Conservation (phyloP, 2,797 vertebrate species). For the Peromyscus nudipes region DNA sequence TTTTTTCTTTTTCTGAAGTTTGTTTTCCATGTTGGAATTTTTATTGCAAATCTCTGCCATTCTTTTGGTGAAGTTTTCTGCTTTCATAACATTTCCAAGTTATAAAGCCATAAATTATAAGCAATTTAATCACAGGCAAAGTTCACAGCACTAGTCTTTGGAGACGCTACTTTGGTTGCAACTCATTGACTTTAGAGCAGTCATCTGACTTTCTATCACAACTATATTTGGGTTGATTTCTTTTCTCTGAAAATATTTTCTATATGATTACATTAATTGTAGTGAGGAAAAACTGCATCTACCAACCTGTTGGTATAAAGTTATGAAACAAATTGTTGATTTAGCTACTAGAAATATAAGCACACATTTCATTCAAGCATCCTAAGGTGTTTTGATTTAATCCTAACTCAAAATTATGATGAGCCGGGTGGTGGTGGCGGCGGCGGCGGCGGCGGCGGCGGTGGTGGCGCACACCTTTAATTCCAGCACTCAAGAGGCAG, state of each 20-base stretch:
- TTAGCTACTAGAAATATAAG: background rate
- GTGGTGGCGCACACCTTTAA: too few relatives aligned
- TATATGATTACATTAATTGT: background rate
- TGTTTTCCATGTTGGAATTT: conserved; percentile 22
- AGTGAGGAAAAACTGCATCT: background rate
- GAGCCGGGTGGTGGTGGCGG: too few relatives aligned
- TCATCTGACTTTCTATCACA: background rate
- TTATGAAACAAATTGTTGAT: background rate
- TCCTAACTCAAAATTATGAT: background rate
- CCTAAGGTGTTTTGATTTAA: background rate
- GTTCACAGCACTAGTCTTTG: background rate
- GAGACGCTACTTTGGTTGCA: background rate
- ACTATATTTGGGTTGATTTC: background rate
- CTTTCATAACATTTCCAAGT: background rate
- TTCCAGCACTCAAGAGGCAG: too few relatives aligned
- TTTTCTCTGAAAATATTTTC: conserved; percentile 37
- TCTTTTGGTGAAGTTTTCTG: background rate
- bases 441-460: too few relatives aligned
- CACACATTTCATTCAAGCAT: conserved; percentile 2
- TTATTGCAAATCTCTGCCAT: background rate
- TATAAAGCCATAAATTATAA: background rate
- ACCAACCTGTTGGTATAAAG: background rate
- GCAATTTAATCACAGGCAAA: conserved; percentile 1
- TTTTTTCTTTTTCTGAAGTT: background rate
- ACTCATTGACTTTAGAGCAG: background rate